These are phyloP conservation scores for Acomys russatus DNA, from an alignment of 2,797 vertebrate genomes.

Conservation along the genomic window DNA sequence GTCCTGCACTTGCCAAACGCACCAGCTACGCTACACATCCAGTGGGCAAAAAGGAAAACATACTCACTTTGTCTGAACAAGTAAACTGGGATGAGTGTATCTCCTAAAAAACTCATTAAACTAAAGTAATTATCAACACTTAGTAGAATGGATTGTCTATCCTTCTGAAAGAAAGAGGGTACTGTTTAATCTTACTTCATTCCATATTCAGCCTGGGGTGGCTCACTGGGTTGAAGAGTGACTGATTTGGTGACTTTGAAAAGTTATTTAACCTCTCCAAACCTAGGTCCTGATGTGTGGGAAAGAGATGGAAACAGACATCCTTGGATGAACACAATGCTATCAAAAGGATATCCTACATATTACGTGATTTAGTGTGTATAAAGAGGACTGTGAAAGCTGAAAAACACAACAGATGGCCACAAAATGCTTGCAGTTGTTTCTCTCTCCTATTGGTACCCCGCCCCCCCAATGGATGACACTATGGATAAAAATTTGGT, in stretches of 20 bases:
- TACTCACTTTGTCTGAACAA: conserved; percentile 14
- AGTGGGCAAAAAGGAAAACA: background rate
- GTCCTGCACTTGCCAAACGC: background rate
- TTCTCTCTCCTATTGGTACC: background rate
- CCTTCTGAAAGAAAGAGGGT: conserved; percentile 19
- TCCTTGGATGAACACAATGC: background rate
- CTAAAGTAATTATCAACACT: conserved; percentile 10
- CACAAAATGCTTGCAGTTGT: background rate
- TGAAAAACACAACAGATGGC: background rate
- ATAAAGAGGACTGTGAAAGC: background rate
- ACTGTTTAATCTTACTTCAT: background rate
- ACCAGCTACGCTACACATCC: background rate
- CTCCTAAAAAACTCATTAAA: conserved; percentile 22
- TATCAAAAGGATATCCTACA: background rate
- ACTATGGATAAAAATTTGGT: conserved; percentile 16
- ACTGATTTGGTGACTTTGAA: background rate
- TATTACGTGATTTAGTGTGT: background rate
- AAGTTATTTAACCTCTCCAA: conserved; percentile 20
- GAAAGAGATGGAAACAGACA: background rate
- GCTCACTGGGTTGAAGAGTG: background rate
- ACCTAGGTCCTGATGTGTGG: background rate
- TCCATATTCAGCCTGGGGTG: background rate
- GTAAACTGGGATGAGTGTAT: background rate
- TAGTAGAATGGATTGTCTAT: conserved; percentile 29
- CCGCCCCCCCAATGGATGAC: background rate